These are phyloP conservation scores for Daphoenositta chrysoptera DNA, from an alignment of 2,113 vertebrate species.

Conservation along the genomic window DNA sequence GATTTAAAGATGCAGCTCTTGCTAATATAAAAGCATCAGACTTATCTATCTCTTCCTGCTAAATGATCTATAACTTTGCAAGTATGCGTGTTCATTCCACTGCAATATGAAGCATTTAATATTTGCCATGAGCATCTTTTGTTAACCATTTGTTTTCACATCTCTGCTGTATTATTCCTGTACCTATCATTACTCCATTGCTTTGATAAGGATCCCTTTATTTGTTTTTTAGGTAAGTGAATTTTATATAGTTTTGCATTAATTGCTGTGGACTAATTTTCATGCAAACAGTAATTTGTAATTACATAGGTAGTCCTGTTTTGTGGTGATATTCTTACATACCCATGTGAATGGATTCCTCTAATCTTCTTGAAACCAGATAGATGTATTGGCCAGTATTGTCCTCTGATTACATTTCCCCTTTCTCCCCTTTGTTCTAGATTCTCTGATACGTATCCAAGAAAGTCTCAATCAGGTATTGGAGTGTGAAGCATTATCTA, in stretches of 20 bases:
- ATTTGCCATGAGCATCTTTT: not conserved
- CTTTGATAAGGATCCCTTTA: not conserved
- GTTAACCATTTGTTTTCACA: not conserved
- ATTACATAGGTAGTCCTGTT: not conserved
- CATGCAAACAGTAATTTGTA: not conserved
- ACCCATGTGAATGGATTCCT: not conserved
- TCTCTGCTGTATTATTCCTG: not conserved
- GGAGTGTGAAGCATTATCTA: conserved; percentile 71
- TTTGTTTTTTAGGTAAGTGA: not conserved
- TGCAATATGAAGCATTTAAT: not conserved
- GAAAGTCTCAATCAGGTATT: conserved; percentile 76
- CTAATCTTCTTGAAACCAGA: not conserved
- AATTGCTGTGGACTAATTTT: not conserved
- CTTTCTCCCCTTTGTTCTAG: conserved; percentile 65
- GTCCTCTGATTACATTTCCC: not conserved
- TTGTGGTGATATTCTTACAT: not conserved
- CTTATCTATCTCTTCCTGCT: not conserved
- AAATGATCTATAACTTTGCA: not conserved
- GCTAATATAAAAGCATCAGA: not conserved
- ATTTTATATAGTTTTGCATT: not conserved
- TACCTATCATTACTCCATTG: not conserved
- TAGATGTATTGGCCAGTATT: not conserved
- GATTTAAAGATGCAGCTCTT: not conserved
- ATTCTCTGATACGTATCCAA: conserved; percentile 85
- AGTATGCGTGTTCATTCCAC: not conserved